These are phyloP conservation scores for Sebastes aleutianus DNA, from an alignment of 2,797 vertebrate genomes.

Conservation along the genomic window DNA sequence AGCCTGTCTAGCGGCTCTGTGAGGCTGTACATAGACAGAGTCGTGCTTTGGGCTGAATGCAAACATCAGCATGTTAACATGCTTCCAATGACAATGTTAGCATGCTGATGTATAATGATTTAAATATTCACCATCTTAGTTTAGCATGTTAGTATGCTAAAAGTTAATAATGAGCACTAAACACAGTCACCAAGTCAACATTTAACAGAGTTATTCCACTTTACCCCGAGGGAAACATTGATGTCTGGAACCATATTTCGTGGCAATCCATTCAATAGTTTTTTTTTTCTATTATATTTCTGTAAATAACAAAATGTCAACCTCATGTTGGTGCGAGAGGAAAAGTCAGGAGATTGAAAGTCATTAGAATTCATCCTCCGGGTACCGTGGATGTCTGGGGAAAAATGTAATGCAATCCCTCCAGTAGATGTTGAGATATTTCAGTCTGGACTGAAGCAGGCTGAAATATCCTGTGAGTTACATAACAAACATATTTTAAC, in stretches of 20 bases:
- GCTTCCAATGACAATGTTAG: no score
- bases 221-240: background rate
- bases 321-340: background rate
- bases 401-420: background rate
- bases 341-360: background rate
- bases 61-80: background rate
- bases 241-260: background rate
- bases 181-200: background rate
- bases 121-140: background rate
- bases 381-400: background rate
- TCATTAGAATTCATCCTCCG: background rate
- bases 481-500: no score
- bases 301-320: background rate
- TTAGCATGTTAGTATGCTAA: background rate
- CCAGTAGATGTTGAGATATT: background rate
- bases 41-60: background rate
- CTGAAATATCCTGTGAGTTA: no score
- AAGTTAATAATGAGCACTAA: background rate
- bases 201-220: background rate
- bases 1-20: background rate
- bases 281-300: no score
- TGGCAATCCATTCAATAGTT: background rate
- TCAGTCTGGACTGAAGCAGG: background rate
- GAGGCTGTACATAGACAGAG: background rate
- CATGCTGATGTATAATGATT: no score